Conservation (phyloP, 2,888 invertebrate species). For the Tanypteryx hageni region DNA sequence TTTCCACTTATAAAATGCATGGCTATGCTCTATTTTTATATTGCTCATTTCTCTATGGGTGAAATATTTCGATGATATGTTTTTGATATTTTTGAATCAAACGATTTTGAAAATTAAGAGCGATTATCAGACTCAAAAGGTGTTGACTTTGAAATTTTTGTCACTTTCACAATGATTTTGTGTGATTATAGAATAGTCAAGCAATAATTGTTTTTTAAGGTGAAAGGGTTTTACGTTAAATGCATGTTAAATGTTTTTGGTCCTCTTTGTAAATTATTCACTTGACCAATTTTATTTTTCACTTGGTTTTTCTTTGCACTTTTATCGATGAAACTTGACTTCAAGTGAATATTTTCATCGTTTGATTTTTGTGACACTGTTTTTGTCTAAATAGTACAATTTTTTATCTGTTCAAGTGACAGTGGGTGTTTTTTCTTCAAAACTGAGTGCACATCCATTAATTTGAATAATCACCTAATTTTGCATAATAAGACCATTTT, state of each 20-base stretch:
- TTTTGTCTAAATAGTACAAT: constrained; percentile 29
- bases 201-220: not conserved
- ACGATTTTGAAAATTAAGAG: not conserved
- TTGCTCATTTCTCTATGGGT: not conserved
- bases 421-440: constrained; percentile 49
- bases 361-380: constrained; percentile 44
- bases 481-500: constrained; percentile 34
- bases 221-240: not conserved
- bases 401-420: constrained; percentile 51
- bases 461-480: constrained; percentile 62
- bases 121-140: not conserved
- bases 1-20: constrained; percentile 10
- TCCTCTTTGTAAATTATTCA: constrained; percentile 7
- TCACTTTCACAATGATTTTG: not conserved
- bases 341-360: constrained; percentile 40
- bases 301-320: not conserved
- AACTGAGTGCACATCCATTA: constrained; percentile 60
- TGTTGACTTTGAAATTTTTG: not conserved
- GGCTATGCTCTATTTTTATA: not conserved
- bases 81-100: constrained; percentile 17
- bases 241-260: not conserved
- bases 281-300: not conserved
- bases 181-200: not conserved
- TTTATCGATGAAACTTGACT: not conserved
- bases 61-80: not conserved